phyloP scores from a whole-genome alignment of 2,888 invertebrate species.

The Lagria hirta region DNA sequence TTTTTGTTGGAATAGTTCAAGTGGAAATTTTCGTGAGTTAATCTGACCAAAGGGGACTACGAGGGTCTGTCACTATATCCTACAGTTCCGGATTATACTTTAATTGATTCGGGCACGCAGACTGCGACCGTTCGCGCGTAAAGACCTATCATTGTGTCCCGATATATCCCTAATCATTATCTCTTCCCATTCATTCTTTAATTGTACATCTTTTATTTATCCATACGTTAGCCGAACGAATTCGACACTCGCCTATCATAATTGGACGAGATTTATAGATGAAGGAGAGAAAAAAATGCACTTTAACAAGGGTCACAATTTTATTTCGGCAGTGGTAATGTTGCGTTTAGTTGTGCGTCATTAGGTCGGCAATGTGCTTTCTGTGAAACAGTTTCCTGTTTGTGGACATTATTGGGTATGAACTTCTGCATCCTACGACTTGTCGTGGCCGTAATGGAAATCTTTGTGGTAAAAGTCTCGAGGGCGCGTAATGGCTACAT shows the following conservation, averaged over 20 bases:
- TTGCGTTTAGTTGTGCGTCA: slow-evolving; percentile 39
- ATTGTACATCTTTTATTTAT: slow-evolving; percentile 51
- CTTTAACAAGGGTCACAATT: slow-evolving; percentile 2
- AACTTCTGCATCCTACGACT: slow-evolving; percentile 27
- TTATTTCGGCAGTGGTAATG: slow-evolving; percentile 14
- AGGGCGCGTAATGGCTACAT: too few relatives aligned
- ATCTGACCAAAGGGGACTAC: slow-evolving; percentile 15
- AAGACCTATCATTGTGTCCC: slow-evolving; percentile 53
- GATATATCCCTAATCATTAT: slow-evolving; percentile 55
- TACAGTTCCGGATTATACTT: slow-evolving; percentile 62
- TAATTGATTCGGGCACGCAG: slow-evolving; percentile 61
- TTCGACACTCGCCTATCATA: slow-evolving; percentile 9
- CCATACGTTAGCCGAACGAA: slow-evolving; percentile 16
- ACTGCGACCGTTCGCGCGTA: slow-evolving; percentile 52
- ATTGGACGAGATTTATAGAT: slow-evolving; percentile 21
- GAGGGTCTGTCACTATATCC: slow-evolving; percentile 47
- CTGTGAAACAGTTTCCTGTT: slow-evolving; percentile 42
- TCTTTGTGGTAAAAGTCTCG: slow-evolving; percentile 13
- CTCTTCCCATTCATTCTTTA: slow-evolving; percentile 51
- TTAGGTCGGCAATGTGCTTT: slow-evolving; percentile 38
- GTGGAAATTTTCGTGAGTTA: too few relatives aligned
- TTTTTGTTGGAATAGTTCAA: too few relatives aligned
- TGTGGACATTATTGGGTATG: slow-evolving; percentile 28
- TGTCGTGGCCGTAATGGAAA: slow-evolving; percentile 18
- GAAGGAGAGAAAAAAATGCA: slow-evolving; percentile 9